These are phyloP conservation scores for Campoletis sonorensis DNA, from an alignment of 1,140 invertebrate genomes.

Conservation along the genomic window DNA sequence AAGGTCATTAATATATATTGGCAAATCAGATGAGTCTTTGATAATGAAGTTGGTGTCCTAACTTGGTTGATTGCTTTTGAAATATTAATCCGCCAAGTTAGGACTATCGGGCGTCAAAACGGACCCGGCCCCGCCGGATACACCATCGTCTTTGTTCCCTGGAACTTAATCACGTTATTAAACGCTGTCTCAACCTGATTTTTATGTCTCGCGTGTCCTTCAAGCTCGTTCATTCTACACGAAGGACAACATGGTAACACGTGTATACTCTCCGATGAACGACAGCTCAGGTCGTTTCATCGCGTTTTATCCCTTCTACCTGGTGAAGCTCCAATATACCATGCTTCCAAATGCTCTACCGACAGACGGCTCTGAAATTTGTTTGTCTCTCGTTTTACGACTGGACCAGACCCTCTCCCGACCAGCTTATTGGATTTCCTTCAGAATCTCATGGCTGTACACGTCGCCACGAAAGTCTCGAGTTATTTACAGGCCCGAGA, in stretches of 20 bases:
- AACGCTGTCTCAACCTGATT: no score
- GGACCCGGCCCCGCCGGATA: not conserved
- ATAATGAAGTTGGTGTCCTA: slow-evolving; percentile 24
- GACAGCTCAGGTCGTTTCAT: slow-evolving; percentile 38
- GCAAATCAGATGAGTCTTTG: slow-evolving; percentile 37
- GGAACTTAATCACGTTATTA: no score
- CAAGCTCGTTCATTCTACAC: no score
- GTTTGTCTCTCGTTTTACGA: slow-evolving; percentile 74
- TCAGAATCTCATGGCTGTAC: slow-evolving; percentile 54
- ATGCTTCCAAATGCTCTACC: not conserved
- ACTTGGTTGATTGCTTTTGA: slow-evolving; percentile 63
- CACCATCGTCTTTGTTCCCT: no score
- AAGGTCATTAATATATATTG: slow-evolving; percentile 65
- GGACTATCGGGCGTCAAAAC: slow-evolving; percentile 25
- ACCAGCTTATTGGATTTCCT: slow-evolving; percentile 73
- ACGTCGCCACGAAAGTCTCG: not conserved
- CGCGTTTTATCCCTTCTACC: slow-evolving; percentile 6
- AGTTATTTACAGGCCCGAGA: no score
- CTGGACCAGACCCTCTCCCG: slow-evolving; percentile 63
- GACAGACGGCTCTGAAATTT: slow-evolving; percentile 64
- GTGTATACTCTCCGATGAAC: slow-evolving; percentile 47
- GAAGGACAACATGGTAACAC: not conserved
- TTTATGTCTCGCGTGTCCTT: no score
- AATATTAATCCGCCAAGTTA: slow-evolving; percentile 73
- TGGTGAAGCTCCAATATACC: slow-evolving; percentile 21